phyloP scores from a whole-genome alignment of 2,797 vertebrate species.

The Pteronotus mesoamericanus region DNA sequence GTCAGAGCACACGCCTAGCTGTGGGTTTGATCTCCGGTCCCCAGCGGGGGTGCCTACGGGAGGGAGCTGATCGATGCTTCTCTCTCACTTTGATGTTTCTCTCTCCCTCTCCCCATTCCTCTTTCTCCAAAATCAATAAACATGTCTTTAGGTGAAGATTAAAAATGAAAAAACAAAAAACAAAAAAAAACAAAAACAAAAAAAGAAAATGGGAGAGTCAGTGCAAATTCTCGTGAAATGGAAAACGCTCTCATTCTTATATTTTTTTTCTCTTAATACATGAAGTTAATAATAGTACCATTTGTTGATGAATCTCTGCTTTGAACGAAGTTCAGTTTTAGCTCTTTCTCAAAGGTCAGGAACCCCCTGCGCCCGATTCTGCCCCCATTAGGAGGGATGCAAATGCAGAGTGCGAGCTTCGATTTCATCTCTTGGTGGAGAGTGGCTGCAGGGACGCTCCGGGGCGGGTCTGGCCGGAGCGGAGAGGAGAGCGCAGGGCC shows the following conservation, averaged over 20 bases:
- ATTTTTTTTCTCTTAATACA: background rate
- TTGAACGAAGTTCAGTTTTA: background rate
- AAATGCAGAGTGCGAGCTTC: background rate
- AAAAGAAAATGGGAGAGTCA: fast-evolving
- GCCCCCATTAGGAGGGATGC: background rate
- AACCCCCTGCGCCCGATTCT: background rate
- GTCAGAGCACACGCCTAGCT: too few species aligned
- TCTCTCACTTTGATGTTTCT: too few species aligned
- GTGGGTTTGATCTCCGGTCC: too few species aligned
- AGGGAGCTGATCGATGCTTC: too few species aligned
- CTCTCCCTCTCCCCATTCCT: too few species aligned
- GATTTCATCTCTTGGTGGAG: background rate
- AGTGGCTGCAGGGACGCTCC: fast-evolving
- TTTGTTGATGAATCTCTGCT: background rate
- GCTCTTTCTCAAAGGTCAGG: background rate
- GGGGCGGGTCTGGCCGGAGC: background rate
- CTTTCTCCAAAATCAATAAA: too few species aligned
- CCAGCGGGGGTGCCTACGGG: too few species aligned
- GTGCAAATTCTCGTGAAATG: background rate
- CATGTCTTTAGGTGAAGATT: too few species aligned
- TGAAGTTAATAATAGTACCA: background rate
- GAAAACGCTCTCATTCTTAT: background rate
- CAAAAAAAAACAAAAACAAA: background rate
- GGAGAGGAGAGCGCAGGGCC: fast-evolving
- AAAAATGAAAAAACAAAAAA: too few species aligned